Evolutionary conservation across 2,888 invertebrate species (phyloP), one percentile per base, ranked within the genome.

Genomic region (Odontomyia ornata): DNA sequence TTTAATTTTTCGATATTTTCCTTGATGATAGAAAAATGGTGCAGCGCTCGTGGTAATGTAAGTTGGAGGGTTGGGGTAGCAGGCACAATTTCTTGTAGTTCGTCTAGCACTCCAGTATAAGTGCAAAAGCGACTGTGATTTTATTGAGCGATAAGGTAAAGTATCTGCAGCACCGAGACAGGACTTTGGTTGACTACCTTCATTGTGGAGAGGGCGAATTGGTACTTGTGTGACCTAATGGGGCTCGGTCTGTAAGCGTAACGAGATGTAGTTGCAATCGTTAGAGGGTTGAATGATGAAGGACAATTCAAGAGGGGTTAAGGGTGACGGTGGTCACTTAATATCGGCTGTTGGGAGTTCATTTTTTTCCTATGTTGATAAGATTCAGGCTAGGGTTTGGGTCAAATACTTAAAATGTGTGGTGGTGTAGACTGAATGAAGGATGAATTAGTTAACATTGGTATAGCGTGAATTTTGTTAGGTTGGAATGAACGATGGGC

Each of bases 1-100:
- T 60, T 60, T 60, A 60, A 60, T 60, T 60, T n/a, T 60, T 60
- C 57, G 57, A 60, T 60, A 60, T 60, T 60, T 60, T 23, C 21
- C 57, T 60, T 60, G 57, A 60, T 25, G 57, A 18, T 60, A 23
- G 57, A 23, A 60, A 60, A 60, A 60, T 60, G 57, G 57, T 60
- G 57, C 57, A 60, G 57, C 57, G 57, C 57, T 21, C 57, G 57
- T 60, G 4, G 25, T 60, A 25, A 18, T 21, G 4, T 9, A 60
- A 9, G 57, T 21, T 60, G 57, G 23, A 15, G n/a, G n/a, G n/a
- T n/a, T n/a, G n/a, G n/a, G n/a, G n/a, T n/a, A 4, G 52, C 18
- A n/a, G 13, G 52, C 52, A 52, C 52, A 52, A 36, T 36, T 36
- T 36, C 36, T 36, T n/a, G n/a, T n/a, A 36, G 36, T 36, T 36